Base-by-base conservation (phyloP, 2,888 invertebrate species). In the Drosophila mimica region DNA sequence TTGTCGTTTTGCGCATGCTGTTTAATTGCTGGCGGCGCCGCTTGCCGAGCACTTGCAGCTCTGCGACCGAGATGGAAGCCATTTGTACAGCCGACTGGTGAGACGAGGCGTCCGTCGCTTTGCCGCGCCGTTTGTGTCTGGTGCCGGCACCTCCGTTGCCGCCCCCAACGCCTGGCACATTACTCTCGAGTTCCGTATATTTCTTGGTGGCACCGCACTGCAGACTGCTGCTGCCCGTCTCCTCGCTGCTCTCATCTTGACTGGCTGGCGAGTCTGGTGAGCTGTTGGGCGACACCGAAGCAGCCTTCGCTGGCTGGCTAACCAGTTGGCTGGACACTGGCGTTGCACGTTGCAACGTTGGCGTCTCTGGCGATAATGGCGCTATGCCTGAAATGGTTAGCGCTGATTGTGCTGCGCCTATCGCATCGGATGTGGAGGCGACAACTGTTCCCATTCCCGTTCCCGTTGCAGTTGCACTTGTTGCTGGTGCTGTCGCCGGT, bases 111-210 rank as follows among this genome's bases (percentile, higher is more conserved):
- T 94, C 94, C 3, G 93, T 36, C 0, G 72, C 93, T 63, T 94
- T 93, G 71, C 94, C 94, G 13, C 94, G 92, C 34, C 94, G 91
- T 38, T 94, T 93, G 25, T 94, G 92, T 77, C 77, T 36, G 34
- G 53, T 30, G 5, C 30, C 49, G 2, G 9, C 17, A 17, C 9
- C 5, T 17, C 25, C 15, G 25, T 25, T 15, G 25, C 56, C 56
- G n/a, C 60, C 15, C 4, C 54, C 11, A 34, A 51, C 46, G 34
- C 52, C 28, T 43, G n/a, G n/a, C 5, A n/a, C 30, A n/a, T 90
- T 91, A 59, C 91, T 87, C 36, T 91, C 92, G 17, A 83, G 67
- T 51, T 92, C 92, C 4, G 81, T 74, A 20, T 83, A 87, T 67
- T 92, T 92, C 46, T 92, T 92, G 15, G 90, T 64, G 36, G 91